Percentiles rank a stretch among this genome's conserved stretches.
Evolutionary conservation across 1,140 invertebrate species (phyloP).

Genomic region (Nasonia longicornis): DNA sequence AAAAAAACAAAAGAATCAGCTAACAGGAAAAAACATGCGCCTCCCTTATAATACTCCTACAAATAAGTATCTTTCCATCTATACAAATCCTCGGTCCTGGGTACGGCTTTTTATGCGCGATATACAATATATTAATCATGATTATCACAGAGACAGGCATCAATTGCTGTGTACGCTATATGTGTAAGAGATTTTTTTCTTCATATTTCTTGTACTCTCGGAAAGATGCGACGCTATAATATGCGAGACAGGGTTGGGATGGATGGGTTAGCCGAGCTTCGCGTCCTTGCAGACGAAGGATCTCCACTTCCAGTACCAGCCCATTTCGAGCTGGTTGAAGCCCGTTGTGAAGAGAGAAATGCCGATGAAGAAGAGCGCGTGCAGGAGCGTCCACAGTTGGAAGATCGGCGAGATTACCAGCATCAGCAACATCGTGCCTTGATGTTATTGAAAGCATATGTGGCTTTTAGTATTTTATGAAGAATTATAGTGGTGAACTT

Average conservation of each 20-base stretch:
- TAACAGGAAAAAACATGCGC: background rate
- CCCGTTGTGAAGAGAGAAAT: slow-evolving; percentile 70
- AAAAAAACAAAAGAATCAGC: too few species aligned
- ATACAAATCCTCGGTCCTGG: slow-evolving; percentile 41
- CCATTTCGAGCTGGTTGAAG: slow-evolving; percentile 72
- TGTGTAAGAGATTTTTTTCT: slow-evolving; percentile 8
- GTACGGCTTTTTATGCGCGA: slow-evolving; percentile 26
- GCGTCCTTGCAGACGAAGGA: slow-evolving; percentile 40
- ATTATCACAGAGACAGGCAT: slow-evolving; percentile 52
- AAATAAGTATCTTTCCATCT: too few species aligned
- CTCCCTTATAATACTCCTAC: background rate
- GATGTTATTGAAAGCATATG: slow-evolving; percentile 48
- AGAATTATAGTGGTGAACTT: too few species aligned
- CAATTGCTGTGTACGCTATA: slow-evolving; percentile 48
- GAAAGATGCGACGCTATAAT: background rate
- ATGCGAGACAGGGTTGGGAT: background rate
- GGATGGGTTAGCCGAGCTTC: slow-evolving; percentile 41
- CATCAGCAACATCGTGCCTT: slow-evolving; percentile 63
- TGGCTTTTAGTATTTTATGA: too few species aligned
- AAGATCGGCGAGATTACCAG: slow-evolving; percentile 67
- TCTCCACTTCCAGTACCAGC: slow-evolving; percentile 66
- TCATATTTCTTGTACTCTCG: background rate
- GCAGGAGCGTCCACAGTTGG: slow-evolving; percentile 67
- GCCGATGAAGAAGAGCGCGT: slow-evolving; percentile 67
- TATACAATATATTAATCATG: slow-evolving; percentile 29